phyloP scores from a whole-genome alignment of 2,113 vertebrate genomes.

The Andinoacara biseriatus region DNA sequence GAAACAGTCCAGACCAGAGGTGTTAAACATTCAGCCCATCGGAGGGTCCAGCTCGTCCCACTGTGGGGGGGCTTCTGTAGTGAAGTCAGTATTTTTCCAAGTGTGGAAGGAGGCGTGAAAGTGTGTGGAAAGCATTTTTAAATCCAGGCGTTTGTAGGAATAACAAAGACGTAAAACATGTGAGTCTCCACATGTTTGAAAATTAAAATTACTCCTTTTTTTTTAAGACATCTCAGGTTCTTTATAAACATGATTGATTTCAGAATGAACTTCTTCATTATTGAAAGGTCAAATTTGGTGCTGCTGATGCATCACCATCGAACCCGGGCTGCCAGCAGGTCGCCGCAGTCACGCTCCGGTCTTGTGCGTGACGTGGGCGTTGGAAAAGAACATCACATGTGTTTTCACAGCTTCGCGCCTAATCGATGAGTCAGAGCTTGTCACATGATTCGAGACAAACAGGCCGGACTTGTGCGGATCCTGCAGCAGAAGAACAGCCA shows the following conservation, averaged over 20 bases:
- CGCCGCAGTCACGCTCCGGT: neutral
- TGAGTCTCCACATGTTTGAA: too few relatives aligned
- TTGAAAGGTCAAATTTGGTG: neutral
- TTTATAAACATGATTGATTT: neutral
- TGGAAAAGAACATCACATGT: slow-evolving; percentile 53
- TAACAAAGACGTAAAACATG: neutral
- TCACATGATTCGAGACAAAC: slow-evolving; percentile 44
- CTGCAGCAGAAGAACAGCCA: neutral
- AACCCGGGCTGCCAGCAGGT: neutral
- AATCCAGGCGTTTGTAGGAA: fast-evolving
- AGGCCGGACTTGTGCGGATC: neutral
- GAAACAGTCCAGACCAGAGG: fast-evolving
- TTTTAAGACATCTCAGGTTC: neutral
- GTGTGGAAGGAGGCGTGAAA: neutral
- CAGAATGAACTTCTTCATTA: neutral
- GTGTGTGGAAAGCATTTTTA: too few relatives aligned
- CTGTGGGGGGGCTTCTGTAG: neutral
- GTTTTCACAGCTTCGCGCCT: slow-evolving; percentile 6
- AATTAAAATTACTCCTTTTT: neutral
- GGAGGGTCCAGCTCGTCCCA: neutral
- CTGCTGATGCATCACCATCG: fast-evolving
- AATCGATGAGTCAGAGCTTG: slow-evolving; percentile 58
- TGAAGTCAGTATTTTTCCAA: neutral
- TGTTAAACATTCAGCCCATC: neutral
- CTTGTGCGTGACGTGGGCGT: slow-evolving; percentile 32